Evolutionary conservation across 2,113 vertebrate genomes (phyloP).

Genomic region (Aleadryas rufinucha): DNA sequence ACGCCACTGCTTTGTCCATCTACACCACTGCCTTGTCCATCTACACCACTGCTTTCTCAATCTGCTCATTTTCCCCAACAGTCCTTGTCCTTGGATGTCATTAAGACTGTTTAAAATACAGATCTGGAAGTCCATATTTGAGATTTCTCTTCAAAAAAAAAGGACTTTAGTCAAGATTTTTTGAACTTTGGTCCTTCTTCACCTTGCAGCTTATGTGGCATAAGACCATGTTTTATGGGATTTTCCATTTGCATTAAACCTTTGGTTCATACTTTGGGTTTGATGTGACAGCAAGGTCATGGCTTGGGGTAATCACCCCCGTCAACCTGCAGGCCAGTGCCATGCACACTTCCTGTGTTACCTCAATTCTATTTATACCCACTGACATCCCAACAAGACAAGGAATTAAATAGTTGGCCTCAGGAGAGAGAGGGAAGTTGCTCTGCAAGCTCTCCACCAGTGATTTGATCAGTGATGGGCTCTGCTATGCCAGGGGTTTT

Average conservation of each 20-base stretch:
- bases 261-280: background rate
- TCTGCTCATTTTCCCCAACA: background rate
- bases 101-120: background rate
- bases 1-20: background rate
- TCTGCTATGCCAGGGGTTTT: background rate
- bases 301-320: background rate
- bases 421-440: background rate
- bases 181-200: background rate
- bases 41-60: background rate
- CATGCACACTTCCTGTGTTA: background rate
- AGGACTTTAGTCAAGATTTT: background rate
- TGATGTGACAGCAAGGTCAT: background rate
- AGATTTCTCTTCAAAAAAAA: background rate
- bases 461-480: background rate
- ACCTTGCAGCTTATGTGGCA: background rate
- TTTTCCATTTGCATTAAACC: background rate
- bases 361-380: background rate
- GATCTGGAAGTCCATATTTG: background rate
- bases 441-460: background rate
- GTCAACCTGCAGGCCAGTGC: background rate
- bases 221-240: accelerated
- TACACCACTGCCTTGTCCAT: background rate
- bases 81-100: background rate
- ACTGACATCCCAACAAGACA: background rate
- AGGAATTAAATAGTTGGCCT: background rate